Evolutionary conservation across 1,140 invertebrate genomes (phyloP), one percentile per base, ranked within the genome.

Genomic region (Musca vetustissima): DNA sequence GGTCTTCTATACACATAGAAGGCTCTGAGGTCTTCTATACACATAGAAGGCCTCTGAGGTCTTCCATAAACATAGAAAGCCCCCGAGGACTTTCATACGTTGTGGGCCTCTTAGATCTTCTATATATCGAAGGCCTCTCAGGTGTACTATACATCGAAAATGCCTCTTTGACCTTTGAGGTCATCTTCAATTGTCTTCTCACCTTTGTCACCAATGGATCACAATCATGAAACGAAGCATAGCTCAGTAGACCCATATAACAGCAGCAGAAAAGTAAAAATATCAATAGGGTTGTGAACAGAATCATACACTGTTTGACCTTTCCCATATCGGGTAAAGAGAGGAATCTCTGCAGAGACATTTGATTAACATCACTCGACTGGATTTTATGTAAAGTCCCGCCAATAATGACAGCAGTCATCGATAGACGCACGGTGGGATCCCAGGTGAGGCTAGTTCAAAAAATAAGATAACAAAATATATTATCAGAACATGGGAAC

Each of bases 331-430:
- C 75, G 22, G 80, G 80, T 32, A 82, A 61, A 2, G 80, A 78
- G 6, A 94, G 85, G 70, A 92, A 93, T 70, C 94, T 88, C 82
- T 95, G 93, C 15, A 95, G 89, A 66, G 92, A 92, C 1, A 93
- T 88, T 77, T 95, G 93, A 82, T 94, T 95, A 25, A 91, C 89
- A 70, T 91, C 92, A 75, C 92, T 94, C 78, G 94, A 92, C 21
- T 92, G 89, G 15, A 92, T 85, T 91, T 93, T 95, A 57, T 93
- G 94, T 75, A 95, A 90, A n/a, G 90, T 91, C 1, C 92, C 92
- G 9, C 93, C 93, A 68, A 95, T 81, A 8, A 90, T 84, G 4
- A 94, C 87, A 14, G 90, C 88, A 85, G 92, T 92, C 71, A 93
- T 89, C 36, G 89, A 92, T 72, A 94, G 89, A n/a, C 92, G 85